Evolutionary conservation across 2,888 invertebrate genomes (phyloP).

Genomic region (Beris chalybata): DNA sequence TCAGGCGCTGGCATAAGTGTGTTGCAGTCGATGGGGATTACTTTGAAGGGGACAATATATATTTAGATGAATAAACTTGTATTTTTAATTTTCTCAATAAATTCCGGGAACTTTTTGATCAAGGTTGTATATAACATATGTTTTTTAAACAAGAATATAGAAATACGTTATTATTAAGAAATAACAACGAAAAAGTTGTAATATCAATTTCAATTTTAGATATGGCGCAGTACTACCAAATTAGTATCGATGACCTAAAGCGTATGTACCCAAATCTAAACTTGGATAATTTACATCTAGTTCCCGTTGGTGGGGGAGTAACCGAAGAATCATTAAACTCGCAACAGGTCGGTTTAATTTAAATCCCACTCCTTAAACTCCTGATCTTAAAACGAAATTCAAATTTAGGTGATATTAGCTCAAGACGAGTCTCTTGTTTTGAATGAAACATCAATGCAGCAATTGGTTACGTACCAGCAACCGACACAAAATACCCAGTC

Average conservation of each 20-base stretch:
- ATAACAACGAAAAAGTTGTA: no score
- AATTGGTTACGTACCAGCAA: constrained; percentile 54
- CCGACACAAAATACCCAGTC: constrained; percentile 43
- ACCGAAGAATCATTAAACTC: constrained; percentile 16
- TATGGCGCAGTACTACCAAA: constrained; percentile 72
- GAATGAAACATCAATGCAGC: constrained; percentile 54
- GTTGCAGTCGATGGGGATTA: no score
- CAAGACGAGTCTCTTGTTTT: constrained; percentile 55
- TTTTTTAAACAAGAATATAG: no score
- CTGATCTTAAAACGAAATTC: no score
- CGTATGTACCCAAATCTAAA: constrained; percentile 66
- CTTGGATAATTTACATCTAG: constrained; percentile 56
- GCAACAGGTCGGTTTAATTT: constrained; percentile 21
- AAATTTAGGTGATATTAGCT: constrained; percentile 35
- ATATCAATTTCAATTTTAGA: neutral
- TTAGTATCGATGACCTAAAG: constrained; percentile 65
- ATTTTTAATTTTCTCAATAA: no score
- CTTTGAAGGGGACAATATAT: no score
- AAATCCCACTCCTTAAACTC: no score
- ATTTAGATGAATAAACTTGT: no score
- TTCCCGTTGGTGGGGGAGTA: constrained; percentile 49
- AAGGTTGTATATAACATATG: no score
- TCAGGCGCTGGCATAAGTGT: no score
- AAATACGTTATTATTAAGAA: no score
- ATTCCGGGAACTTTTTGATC: no score